These are phyloP conservation scores for Acridotheres tristis DNA, from an alignment of 2,797 vertebrate species.

Conservation along the genomic window DNA sequence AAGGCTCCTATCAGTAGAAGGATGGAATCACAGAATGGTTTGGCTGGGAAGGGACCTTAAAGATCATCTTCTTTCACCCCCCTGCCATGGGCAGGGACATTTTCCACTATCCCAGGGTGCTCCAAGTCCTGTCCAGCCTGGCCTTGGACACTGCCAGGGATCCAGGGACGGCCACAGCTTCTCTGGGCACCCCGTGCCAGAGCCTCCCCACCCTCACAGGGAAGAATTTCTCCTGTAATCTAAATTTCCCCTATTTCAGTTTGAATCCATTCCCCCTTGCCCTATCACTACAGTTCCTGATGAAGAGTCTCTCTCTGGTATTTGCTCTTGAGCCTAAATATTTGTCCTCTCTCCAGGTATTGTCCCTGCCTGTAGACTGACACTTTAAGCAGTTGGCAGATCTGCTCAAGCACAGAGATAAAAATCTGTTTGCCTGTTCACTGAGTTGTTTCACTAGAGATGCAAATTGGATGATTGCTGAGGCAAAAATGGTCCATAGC, in stretches of 20 bases:
- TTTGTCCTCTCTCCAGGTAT: not conserved
- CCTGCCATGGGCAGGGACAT: not conserved
- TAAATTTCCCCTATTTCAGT: not conserved
- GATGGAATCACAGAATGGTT: not conserved
- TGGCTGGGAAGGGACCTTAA: not conserved
- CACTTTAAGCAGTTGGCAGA: not conserved
- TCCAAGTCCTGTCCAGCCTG: rapidly evolving
- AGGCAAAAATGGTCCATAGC: not conserved
- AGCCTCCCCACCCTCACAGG: rapidly evolving
- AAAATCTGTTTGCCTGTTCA: not conserved
- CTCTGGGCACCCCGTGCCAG: not conserved
- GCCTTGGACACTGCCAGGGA: not conserved
- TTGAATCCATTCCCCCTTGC: not conserved
- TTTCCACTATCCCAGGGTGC: rapidly evolving
- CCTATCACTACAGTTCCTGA: not conserved
- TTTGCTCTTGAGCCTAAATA: not conserved
- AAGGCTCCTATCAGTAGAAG: not conserved
- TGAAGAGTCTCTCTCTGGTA: not conserved
- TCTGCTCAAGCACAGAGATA: not conserved
- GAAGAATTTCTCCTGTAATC: not conserved
- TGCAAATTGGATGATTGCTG: not conserved
- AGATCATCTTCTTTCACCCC: not conserved
- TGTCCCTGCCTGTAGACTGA: not conserved
- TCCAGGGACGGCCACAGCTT: not conserved
- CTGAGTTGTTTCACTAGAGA: not conserved